Base-by-base conservation (phyloP, 2,797 vertebrate genomes). In the Neosilurus mollespiculum region DNA sequence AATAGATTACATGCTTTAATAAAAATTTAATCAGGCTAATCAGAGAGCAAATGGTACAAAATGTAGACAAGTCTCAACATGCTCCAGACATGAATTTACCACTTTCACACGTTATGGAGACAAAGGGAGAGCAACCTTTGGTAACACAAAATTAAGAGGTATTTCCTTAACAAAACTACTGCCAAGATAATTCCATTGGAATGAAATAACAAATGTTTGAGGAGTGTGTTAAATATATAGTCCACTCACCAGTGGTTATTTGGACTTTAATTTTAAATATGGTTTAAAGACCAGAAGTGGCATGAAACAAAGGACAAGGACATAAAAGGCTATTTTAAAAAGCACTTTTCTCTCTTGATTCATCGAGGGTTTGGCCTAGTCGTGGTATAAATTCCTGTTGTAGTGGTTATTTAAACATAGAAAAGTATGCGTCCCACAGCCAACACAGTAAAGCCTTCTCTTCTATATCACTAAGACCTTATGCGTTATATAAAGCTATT, bases 351-450 rank as follows among this genome's bases (percentile, higher is more conserved):
- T 90, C 80, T 84, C 87, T 83, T 88, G 83, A 86, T 84, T 91
- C 84, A 49, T 87, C 85, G 84, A 86, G 87, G 89, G 81, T 85
- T 88, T 88, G 86, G 87, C 84, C 88, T 87, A 80, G 82, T 83
- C 49, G 67, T 51, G 65, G 83, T 85, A 83, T 80, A 85, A 91
- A 93, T 94, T 92, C 93, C 91, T 89, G 64, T 87, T 88, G 85
- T 80, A 53, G 84, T 80, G 90, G 81, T 89, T 88, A 90, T 91
- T 88, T 87, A 85, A 93, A 90, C 90, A 84, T 85, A 88, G 89
- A 64, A 82, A 83, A 83, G 83, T 90, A 86, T 88, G 83, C 85
- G 91, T 89, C 89, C 22, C 22, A 43, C 51, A 56, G 30, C 61
- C 24, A 24, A 61, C 34, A 53, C 12, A 77, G 64, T 14, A 77